Evolutionary conservation across 35 echinoderm and acorn worm genomes (phyloP).

Genomic region (Diadema setosum): DNA sequence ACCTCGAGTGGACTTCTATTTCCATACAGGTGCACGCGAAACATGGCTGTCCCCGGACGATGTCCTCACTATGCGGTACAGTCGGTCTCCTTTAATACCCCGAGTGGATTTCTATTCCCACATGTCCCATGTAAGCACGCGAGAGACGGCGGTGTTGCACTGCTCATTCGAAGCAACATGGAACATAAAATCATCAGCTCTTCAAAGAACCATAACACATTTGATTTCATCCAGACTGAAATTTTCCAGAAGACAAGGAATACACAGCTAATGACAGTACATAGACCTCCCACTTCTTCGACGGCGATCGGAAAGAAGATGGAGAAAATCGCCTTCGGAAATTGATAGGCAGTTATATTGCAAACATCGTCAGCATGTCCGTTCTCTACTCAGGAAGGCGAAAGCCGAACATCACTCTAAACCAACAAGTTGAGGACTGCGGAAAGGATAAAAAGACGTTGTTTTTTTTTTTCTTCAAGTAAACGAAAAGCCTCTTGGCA

Average conservation of each 20-base stretch:
- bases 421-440: no score
- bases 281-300: no score
- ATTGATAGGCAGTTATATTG: no score
- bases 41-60: constrained; percentile 28
- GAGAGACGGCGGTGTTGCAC: not conserved
- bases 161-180: not conserved
- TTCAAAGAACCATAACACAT: not conserved
- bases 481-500: no score
- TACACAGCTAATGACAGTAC: not conserved
- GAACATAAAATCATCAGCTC: not conserved
- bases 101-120: not conserved
- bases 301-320: no score
- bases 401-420: no score
- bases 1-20: not conserved
- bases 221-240: not conserved
- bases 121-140: not conserved
- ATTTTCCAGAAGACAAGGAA: not conserved
- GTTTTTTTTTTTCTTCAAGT: no score
- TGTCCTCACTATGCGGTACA: not conserved
- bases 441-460: no score
- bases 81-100: not conserved
- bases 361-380: no score
- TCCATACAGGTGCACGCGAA: not conserved
- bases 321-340: no score
- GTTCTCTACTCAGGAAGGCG: no score